Evolutionary conservation across 2,113 vertebrate species (phyloP).

Genomic region (Rhea pennata): DNA sequence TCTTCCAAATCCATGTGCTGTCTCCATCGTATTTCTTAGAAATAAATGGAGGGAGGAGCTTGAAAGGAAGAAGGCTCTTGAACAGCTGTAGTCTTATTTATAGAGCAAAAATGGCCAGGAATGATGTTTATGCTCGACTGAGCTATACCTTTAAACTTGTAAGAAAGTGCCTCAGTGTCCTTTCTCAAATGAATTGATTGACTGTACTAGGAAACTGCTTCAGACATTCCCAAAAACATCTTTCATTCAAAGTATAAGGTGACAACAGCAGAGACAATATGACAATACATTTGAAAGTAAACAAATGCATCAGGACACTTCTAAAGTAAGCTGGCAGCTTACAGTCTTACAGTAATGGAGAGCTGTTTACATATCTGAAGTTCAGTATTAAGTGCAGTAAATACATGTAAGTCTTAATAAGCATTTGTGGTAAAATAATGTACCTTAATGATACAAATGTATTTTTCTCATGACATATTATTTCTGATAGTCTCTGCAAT

Average conservation of each 20-base stretch:
- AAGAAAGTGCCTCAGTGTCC: background rate
- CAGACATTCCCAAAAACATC: background rate
- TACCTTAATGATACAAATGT: background rate
- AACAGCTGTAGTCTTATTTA: conserved; percentile 25
- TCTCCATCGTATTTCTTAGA: conserved; percentile 7
- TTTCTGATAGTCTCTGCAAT: background rate
- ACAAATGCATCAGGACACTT: background rate
- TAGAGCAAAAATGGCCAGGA: conserved; percentile 4
- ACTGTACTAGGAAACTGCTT: background rate
- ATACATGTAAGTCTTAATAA: background rate
- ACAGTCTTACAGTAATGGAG: background rate
- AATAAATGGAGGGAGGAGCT: background rate
- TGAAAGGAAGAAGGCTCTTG: background rate
- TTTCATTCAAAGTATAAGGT: background rate
- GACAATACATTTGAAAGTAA: background rate
- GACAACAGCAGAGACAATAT: background rate
- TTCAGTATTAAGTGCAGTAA: background rate
- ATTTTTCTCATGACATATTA: background rate
- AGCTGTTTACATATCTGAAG: background rate
- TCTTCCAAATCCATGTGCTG: background rate
- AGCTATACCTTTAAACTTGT: background rate
- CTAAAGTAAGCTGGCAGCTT: background rate
- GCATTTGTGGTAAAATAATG: background rate
- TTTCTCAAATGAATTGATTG: background rate
- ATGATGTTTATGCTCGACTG: background rate